Evolutionary conservation across 2,113 vertebrate species (phyloP), one percentile per base, ranked within the genome.

Genomic region (Jacana jacana): DNA sequence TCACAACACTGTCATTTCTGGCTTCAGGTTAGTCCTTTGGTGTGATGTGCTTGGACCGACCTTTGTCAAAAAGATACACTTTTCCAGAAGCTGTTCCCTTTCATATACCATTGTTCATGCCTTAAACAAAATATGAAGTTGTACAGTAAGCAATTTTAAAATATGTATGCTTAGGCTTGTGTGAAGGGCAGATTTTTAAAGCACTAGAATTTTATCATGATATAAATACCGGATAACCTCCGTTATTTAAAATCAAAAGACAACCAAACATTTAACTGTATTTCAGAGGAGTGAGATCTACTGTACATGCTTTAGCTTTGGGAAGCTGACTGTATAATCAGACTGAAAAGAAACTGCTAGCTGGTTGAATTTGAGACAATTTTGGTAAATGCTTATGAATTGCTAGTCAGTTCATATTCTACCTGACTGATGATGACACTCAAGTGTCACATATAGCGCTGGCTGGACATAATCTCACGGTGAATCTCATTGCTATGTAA

Each of bases 111-210:
- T 98, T 97, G 95, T 98, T 98, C 98, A 98, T 98, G 98, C 98
- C 98, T 98, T 98, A 98, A 98, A 97, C 37, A 96, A 98, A 98
- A 97, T 96, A 97, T 77, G 95, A 97, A 98, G 94, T 96, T 98
- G 96, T 98, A 98, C 96, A 98, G 96, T 97, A 97, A 97, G 90
- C 93, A 92, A 91, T 97, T 98, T 98, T 97, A 96, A 92, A 97
- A 97, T 95, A 96, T 89, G 85, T 97, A 80, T 96, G 88, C 95
- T 95, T 98, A 98, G 97, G 95, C 95, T 91, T 98, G 85, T 92
- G 95, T 97, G 91, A 94, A 96, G 85, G 94, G 84, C 93, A 95
- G 94, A 95, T 96, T 98, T 98, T 98, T 96, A 97, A 98, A 97
- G 96, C 94, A 78, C 83, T 97, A 93, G 91, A 94, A 89, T 97